These are phyloP conservation scores for Rhea pennata DNA, from an alignment of 2,113 vertebrate genomes.

Conservation along the genomic window DNA sequence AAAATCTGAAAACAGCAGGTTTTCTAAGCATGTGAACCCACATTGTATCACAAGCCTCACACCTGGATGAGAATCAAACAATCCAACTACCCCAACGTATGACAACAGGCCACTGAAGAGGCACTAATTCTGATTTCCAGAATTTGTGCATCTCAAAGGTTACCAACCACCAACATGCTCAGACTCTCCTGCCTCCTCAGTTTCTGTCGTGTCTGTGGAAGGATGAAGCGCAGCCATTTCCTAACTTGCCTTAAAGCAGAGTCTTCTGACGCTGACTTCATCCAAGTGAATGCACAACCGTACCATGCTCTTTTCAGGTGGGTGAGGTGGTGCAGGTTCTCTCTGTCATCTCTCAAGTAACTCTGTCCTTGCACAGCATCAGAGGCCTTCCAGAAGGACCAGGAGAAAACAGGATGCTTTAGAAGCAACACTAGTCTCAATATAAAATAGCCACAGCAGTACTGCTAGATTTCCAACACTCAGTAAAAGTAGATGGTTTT, in stretches of 20 bases:
- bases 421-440: not conserved
- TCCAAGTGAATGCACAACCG: fast-evolving
- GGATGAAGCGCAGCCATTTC: not conserved
- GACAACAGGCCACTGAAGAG: fast-evolving
- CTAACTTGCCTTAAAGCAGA: not conserved
- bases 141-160: not conserved
- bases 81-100: fast-evolving
- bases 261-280: fast-evolving
- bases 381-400: not conserved
- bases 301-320: fast-evolving
- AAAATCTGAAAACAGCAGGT: not conserved
- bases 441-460: not conserved
- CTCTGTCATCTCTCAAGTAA: not conserved
- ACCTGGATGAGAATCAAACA: fast-evolving
- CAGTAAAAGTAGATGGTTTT: not conserved
- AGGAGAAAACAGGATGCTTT: fast-evolving
- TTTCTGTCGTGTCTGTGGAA: not conserved
- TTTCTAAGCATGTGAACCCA: not conserved
- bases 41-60: not conserved
- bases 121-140: not conserved
- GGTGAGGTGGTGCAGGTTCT: not conserved
- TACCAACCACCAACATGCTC: not conserved
- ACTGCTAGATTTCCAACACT: not conserved
- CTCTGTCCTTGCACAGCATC: fast-evolving
- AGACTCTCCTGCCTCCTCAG: not conserved